Base-by-base conservation (phyloP, 1,140 invertebrate species). In the Dendroctonus valens region DNA sequence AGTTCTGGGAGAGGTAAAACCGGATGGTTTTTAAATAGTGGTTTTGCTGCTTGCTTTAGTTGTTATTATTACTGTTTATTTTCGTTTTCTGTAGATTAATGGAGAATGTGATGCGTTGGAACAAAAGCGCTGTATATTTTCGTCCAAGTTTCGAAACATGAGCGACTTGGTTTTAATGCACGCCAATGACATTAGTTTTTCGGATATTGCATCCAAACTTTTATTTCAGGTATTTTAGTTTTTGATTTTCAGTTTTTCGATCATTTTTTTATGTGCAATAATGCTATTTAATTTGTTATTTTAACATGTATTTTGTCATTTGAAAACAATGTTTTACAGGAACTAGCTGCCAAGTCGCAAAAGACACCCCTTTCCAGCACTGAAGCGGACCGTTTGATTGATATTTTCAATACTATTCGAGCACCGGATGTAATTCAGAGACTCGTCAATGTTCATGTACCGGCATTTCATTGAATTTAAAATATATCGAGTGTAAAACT, bases 381-480 rank as follows among this genome's bases (percentile, higher is more conserved):
- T 9, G 77, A 78, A 51, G 72, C 73, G 12, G 75, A 76, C 67
- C 69, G 67, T 68, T 65, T 78, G 42, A 67, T 77, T 11, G 74
- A 77, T 52, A 70, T 76, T 26, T 69, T 78, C 38, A 77, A 77
- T 65, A 71, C 51, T 52, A 71, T 77, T 51, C 84, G 85, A 52
- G 83, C 84, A 14, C 82, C 81, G 63, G 82, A 83, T 7, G 78
- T 82, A 4, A 82, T 87, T 68, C 81, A 82, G 70, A 83, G 86
- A 62, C 79, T 86, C 49, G 83, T 86, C 12, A 83, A 85, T 69
- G 81, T 85, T 77, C 86, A 87, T 74, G 86, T 88, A 73, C 84
- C 1, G 83, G 82, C 48, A 9, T 57, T 58, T 11, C 39, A 46
- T 46, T 46, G 44, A 46, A 46, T 4, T 46, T 46, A 1, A 2